A percentile compares a stretch with the other conserved stretches of the same genome.
These are phyloP conservation scores for Ia io DNA, from an alignment of 2,113 vertebrate species.

Conservation along the genomic window DNA sequence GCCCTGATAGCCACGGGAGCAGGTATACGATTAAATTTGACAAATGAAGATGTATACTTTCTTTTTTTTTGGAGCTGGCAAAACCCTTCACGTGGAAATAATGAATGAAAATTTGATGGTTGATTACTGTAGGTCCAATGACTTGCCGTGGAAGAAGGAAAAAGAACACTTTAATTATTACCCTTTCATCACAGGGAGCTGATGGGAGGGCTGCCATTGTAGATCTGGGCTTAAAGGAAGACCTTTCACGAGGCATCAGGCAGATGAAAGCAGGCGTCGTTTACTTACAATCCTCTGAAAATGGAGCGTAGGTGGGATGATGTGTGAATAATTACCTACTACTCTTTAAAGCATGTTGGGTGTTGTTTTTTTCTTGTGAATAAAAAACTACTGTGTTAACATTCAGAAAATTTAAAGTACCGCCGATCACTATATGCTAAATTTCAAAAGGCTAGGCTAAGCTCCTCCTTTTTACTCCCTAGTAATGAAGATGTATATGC, in stretches of 20 bases:
- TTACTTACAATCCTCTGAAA: conserved; percentile 77
- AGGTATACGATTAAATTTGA: conserved; percentile 80
- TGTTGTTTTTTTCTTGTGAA: conserved; percentile 60
- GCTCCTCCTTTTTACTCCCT: neutral
- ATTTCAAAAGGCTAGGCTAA: conserved; percentile 38
- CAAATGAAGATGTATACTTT: conserved; percentile 83
- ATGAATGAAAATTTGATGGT: conserved; percentile 84
- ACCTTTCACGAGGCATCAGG: conserved; percentile 71
- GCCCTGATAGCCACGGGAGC: conserved; percentile 68
- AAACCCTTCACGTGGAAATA: conserved; percentile 84
- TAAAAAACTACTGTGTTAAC: conserved; percentile 68
- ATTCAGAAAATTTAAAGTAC: conserved; percentile 52
- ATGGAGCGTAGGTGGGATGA: conserved; percentile 39
- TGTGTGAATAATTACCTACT: conserved; percentile 72
- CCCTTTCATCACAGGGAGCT: conserved; percentile 80
- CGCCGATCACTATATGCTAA: conserved; percentile 2
- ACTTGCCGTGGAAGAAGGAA: conserved; percentile 71
- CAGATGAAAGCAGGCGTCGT: conserved; percentile 68
- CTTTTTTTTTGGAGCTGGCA: conserved; percentile 64
- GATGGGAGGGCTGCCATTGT: conserved; percentile 80
- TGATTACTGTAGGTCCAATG: conserved; percentile 83
- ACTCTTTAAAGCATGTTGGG: conserved; percentile 49
- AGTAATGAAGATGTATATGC: neutral
- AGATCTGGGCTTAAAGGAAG: conserved; percentile 72
- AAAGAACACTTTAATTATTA: conserved; percentile 84